Evolutionary conservation across 2,888 invertebrate species (phyloP).

Genomic region (Toxonevra muliebris): DNA sequence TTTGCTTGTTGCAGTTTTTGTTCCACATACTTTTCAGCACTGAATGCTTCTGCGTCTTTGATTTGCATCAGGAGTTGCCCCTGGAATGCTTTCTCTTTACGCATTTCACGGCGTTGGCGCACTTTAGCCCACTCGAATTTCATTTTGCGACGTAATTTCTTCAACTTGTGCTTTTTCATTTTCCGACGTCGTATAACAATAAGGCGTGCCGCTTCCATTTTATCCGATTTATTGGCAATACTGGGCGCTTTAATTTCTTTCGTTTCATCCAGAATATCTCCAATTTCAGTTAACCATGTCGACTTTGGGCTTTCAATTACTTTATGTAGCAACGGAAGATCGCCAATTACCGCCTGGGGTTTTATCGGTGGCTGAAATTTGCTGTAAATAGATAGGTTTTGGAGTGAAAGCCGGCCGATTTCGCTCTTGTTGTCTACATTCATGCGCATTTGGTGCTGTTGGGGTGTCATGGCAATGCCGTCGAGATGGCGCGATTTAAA

Average conservation of each 20-base stretch:
- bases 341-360: constrained; percentile 48
- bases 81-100: constrained; percentile 82
- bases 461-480: neutral
- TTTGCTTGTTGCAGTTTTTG: constrained; percentile 72
- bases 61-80: constrained; percentile 74
- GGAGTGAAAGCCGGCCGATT: neutral
- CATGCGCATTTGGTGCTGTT: neutral
- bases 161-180: constrained; percentile 88
- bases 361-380: neutral
- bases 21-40: constrained; percentile 77
- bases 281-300: constrained; percentile 54
- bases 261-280: constrained; percentile 50
- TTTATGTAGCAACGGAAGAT: constrained; percentile 39
- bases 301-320: constrained; percentile 54
- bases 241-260: constrained; percentile 48
- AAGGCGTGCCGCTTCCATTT: constrained; percentile 77
- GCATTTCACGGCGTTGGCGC: constrained; percentile 74
- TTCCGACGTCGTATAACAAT: constrained; percentile 82
- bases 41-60: constrained; percentile 78
- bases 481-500: constrained; percentile 37
- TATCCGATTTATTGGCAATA: constrained; percentile 56
- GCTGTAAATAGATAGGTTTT: neutral
- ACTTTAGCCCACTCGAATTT: constrained; percentile 79
- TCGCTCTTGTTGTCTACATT: neutral
- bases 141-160: constrained; percentile 82